These are phyloP conservation scores for Clarias laeviceps DNA, from an alignment of 2,797 vertebrate species.

Conservation along the genomic window DNA sequence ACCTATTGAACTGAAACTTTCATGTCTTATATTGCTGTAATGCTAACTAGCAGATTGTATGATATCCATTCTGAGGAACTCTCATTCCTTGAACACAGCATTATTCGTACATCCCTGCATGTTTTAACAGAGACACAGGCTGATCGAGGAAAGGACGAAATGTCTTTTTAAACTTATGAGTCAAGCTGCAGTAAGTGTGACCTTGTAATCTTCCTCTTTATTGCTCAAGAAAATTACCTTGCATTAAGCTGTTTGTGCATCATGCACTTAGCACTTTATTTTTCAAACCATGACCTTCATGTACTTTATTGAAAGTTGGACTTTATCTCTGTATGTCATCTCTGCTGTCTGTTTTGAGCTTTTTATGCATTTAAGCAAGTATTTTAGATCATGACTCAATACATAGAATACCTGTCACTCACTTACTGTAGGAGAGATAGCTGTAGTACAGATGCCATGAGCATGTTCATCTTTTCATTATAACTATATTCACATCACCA, in stretches of 20 bases:
- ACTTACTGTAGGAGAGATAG: neutral
- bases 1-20: slow-evolving; percentile 16
- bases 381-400: neutral
- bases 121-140: neutral
- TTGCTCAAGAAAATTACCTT: slow-evolving; percentile 7
- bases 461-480: neutral
- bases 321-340: neutral
- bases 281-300: neutral
- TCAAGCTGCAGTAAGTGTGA: neutral
- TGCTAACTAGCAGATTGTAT: neutral
- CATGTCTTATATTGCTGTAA: slow-evolving; percentile 1
- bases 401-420: neutral
- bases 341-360: neutral
- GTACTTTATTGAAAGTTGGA: neutral
- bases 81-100: too few species aligned
- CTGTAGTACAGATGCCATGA: neutral
- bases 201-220: slow-evolving; percentile 5
- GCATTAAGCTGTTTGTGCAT: neutral
- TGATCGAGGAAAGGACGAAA: neutral
- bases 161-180: neutral
- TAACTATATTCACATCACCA: neutral
- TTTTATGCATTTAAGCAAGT: neutral
- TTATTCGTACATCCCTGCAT: neutral
- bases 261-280: neutral
- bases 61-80: neutral